Conservation (phyloP, 2,888 invertebrate species). For the Sinodicranocentrus sp. region DNA sequence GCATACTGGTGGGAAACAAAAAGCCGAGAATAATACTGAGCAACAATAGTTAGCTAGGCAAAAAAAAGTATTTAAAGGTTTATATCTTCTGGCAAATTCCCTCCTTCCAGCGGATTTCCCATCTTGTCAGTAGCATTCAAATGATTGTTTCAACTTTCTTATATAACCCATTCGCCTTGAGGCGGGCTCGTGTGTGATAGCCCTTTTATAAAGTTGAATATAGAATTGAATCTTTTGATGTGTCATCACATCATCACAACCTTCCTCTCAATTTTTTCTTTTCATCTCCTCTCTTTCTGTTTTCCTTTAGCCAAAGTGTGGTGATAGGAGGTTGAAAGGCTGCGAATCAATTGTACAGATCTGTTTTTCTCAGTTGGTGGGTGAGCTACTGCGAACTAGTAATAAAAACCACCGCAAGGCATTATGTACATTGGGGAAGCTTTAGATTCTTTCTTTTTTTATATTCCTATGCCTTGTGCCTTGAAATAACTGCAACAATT, state of each 20-base stretch:
- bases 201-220: constrained; percentile 50
- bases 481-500: constrained; percentile 49
- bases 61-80: no score
- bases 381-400: constrained; percentile 40
- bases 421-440: constrained; percentile 37
- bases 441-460: not conserved
- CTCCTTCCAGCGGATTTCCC: constrained; percentile 39
- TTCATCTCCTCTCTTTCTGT: constrained; percentile 22
- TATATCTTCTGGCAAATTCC: constrained; percentile 49
- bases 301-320: not conserved
- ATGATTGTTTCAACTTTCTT: constrained; percentile 55
- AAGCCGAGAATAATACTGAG: no score
- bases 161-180: constrained; percentile 18
- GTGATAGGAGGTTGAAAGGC: constrained; percentile 14
- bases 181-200: constrained; percentile 66
- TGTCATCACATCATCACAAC: constrained; percentile 59
- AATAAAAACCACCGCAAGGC: constrained; percentile 53
- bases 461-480: constrained; percentile 6
- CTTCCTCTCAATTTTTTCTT: constrained; percentile 18
- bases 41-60: no score
- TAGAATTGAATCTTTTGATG: constrained; percentile 66
- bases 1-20: no score
- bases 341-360: constrained; percentile 29
- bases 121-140: constrained; percentile 56
- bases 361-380: not conserved